A percentile compares a stretch with the other conserved stretches of the same genome.
These are phyloP conservation scores for Pseudeuparius sepicola DNA, from an alignment of 2,888 invertebrate genomes.

Conservation along the genomic window DNA sequence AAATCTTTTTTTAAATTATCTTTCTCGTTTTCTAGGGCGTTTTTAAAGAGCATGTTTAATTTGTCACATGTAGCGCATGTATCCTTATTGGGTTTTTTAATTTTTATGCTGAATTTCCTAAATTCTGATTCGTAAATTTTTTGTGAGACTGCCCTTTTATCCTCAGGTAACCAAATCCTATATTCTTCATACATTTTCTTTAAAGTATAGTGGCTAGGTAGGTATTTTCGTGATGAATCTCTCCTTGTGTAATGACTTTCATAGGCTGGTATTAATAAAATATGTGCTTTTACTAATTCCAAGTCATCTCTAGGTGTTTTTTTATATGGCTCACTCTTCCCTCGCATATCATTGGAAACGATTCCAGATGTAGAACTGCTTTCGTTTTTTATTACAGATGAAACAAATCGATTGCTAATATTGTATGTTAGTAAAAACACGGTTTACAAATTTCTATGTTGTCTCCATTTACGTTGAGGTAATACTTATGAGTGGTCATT, in stretches of 20 bases:
- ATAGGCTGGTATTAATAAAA: slow-evolving; percentile 9
- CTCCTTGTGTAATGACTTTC: background rate
- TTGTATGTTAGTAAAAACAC: slow-evolving; percentile 7
- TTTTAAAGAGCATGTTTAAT: slow-evolving; percentile 7
- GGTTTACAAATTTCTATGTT: slow-evolving; percentile 8
- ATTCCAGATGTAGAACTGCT: slow-evolving; percentile 3
- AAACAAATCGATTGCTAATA: slow-evolving; percentile 7
- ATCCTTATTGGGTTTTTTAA: slow-evolving; percentile 14
- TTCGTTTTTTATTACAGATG: slow-evolving; percentile 10
- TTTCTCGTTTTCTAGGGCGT: background rate
- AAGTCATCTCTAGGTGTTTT: slow-evolving; percentile 8
- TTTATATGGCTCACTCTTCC: too few species aligned
- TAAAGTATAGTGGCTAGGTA: too few species aligned
- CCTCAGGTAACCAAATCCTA: too few species aligned
- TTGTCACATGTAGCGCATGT: slow-evolving; percentile 15
- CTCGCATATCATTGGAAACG: slow-evolving; percentile 4
- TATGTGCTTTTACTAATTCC: slow-evolving; percentile 4
- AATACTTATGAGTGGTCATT: slow-evolving; percentile 1
- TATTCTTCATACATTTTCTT: too few species aligned
- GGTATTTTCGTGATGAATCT: too few species aligned
- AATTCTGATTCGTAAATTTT: slow-evolving; percentile 11
- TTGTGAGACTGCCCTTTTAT: slow-evolving; percentile 7
- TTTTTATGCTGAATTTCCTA: slow-evolving; percentile 8
- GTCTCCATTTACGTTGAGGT: slow-evolving; percentile 3
- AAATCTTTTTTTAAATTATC: too few species aligned